Evolutionary conservation across 2,113 vertebrate species (phyloP), one percentile per base, ranked within the genome.

Genomic region (Seriola rivoliana): DNA sequence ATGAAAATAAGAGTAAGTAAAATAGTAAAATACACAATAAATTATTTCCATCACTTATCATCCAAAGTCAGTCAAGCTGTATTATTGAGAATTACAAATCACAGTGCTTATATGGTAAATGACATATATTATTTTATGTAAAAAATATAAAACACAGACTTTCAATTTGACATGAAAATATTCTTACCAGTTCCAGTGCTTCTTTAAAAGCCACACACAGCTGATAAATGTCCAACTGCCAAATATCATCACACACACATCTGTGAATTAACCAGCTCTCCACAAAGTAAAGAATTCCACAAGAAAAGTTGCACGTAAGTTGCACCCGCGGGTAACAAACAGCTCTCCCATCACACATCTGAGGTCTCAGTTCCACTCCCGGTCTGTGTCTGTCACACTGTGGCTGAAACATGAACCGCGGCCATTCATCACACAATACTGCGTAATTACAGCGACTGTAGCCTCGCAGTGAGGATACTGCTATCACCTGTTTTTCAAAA

Each of bases 361-460:
- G 19, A 23, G 72, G 75, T 79, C 75, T 81, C 76, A 63, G 65
- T 68, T 85, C 73, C 79, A 63, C 78, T 71, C 71, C 36, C 40
- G 21, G 74, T 73, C 78, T 86, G 75, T 25, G 81, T 72, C 59
- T 75, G 42, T 84, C 85, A 89, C 79, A 84, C 79, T 65, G 81
- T 23, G 25, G 66, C 79, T 66, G 75, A 78, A 90, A 86, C 75
- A 62, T 16, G 67, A 89, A 44, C 67, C 70, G 16, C 19, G 36
- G n/a, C 38, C 84, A 84, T 90, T 86, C 84, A n/a, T 74, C 82
- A 55, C 74, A 81, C 64, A 77, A 80, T 78, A 38, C 76, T 59
- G 66, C 10, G 36, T 66, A 84, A 89, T 87, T 83, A 86, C 82
- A 60, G 54, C 65, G 19, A 54, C 54, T 36, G 34, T 71, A 68